Conservation (phyloP, 53 echinoderm and acorn worm genomes). For the Arbacia lixula region DNA sequence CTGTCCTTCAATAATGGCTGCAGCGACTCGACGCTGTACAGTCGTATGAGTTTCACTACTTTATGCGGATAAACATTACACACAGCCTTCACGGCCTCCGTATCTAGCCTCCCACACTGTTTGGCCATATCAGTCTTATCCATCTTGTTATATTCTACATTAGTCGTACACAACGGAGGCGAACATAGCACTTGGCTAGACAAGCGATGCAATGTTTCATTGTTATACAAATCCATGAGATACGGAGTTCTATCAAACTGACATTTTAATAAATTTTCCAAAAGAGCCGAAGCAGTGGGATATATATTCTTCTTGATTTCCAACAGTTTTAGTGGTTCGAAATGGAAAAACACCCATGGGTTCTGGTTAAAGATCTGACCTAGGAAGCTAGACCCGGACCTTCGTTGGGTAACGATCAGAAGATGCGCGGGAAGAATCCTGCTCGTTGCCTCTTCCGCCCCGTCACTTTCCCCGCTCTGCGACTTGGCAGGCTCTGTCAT, state of each 20-base stretch:
- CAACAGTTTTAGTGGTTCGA: slow-evolving; percentile 92
- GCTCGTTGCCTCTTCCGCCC: slow-evolving; percentile 7
- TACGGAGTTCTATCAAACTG: slow-evolving; percentile 77
- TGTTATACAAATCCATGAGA: slow-evolving; percentile 79
- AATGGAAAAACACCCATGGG: slow-evolving; percentile 89
- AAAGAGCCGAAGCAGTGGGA: slow-evolving; percentile 60
- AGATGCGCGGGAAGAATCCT: slow-evolving; percentile 62
- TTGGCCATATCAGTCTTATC: slow-evolving; percentile 10
- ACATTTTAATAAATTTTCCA: slow-evolving; percentile 75
- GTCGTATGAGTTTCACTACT: slow-evolving; percentile 81
- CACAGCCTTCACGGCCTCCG: slow-evolving; percentile 40
- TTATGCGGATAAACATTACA: slow-evolving; percentile 70
- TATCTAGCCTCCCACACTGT: slow-evolving; percentile 52
- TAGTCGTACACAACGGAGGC: slow-evolving; percentile 77
- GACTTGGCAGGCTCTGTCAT: neutral
- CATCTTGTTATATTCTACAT: slow-evolving; percentile 23
- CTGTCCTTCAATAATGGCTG: slow-evolving; percentile 58
- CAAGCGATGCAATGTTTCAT: slow-evolving; percentile 79
- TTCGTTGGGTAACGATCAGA: slow-evolving; percentile 90
- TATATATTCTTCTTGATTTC: slow-evolving; percentile 78
- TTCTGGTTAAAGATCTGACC: slow-evolving; percentile 97
- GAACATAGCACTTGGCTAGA: slow-evolving; percentile 70
- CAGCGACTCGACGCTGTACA: slow-evolving; percentile 71
- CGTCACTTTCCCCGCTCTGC: slow-evolving; percentile 4
- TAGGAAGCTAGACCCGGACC: slow-evolving; percentile 95